A percentile compares a stretch with the other conserved stretches of the same genome.
Conservation (phyloP, 2,113 vertebrate genomes). For the Trogon surrucura region DNA sequence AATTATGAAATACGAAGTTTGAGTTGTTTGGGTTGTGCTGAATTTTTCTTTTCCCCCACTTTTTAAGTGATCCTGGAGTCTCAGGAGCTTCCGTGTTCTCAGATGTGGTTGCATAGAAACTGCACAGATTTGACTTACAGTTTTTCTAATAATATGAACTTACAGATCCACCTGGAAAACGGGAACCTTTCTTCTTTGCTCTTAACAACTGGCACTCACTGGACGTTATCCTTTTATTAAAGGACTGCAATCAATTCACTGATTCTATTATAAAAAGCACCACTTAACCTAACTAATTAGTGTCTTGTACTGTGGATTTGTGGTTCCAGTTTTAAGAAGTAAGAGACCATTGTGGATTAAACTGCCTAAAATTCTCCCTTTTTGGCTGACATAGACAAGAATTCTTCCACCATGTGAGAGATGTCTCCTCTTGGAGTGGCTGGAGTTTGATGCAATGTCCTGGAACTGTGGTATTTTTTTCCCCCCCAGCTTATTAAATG, state of each 20-base stretch:
- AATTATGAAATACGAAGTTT: not conserved
- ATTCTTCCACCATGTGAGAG: constrained; percentile 7
- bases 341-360: constrained; percentile 50
- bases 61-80: constrained; percentile 35
- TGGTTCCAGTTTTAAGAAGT: constrained; percentile 44
- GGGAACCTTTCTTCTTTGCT: constrained; percentile 51
- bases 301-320: constrained; percentile 52
- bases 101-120: constrained; percentile 31
- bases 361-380: constrained; percentile 39
- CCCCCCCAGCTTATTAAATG: constrained; percentile 28
- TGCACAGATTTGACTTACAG: constrained; percentile 59
- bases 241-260: constrained; percentile 44
- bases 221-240: constrained; percentile 37
- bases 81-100: constrained; percentile 17
- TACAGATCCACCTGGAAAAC: constrained; percentile 48
- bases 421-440: constrained; percentile 30
- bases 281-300: constrained; percentile 39
- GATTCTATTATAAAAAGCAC: constrained; percentile 36
- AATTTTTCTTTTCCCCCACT: not conserved
- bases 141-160: constrained; percentile 44
- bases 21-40: constrained; percentile 27
- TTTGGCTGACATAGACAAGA: constrained; percentile 28
- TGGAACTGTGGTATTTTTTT: constrained; percentile 55
- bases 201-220: constrained; percentile 35
- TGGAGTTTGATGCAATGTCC: constrained; percentile 44